A percentile compares a stretch with the other conserved stretches of the same genome.
phyloP scores from a whole-genome alignment of 2,797 vertebrate species.

The Carcharodon carcharias region DNA sequence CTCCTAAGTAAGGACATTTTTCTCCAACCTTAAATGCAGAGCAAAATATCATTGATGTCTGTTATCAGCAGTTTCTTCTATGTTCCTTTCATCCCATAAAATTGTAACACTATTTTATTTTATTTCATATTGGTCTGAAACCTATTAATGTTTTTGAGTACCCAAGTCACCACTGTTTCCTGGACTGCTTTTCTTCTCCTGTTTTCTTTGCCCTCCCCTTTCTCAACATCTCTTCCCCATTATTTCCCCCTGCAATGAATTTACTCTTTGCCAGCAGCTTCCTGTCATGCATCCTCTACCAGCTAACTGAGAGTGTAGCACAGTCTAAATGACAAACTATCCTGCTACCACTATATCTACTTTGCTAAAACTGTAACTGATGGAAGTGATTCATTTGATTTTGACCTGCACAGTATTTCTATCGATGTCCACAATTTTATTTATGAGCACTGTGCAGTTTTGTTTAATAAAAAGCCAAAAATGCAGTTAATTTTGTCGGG shows the following conservation, averaged over 20 bases:
- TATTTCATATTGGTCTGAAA: neutral
- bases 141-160: neutral
- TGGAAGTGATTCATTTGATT: neutral
- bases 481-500: neutral
- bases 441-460: neutral
- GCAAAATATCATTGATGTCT: neutral
- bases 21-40: neutral
- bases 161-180: neutral
- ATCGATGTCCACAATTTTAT: neutral
- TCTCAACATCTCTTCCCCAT: neutral
- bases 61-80: neutral
- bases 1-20: neutral
- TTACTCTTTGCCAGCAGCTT: neutral
- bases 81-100: neutral
- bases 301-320: neutral
- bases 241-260: neutral
- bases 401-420: neutral
- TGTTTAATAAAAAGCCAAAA: neutral
- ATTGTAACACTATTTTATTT: neutral
- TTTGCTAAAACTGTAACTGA: neutral
- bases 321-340: neutral
- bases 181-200: constrained; percentile 47
- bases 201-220: constrained; percentile 54
- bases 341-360: neutral
- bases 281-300: neutral